Evolutionary conservation across 2,797 vertebrate species (phyloP).

Genomic region (Apogon hyalosoma): DNA sequence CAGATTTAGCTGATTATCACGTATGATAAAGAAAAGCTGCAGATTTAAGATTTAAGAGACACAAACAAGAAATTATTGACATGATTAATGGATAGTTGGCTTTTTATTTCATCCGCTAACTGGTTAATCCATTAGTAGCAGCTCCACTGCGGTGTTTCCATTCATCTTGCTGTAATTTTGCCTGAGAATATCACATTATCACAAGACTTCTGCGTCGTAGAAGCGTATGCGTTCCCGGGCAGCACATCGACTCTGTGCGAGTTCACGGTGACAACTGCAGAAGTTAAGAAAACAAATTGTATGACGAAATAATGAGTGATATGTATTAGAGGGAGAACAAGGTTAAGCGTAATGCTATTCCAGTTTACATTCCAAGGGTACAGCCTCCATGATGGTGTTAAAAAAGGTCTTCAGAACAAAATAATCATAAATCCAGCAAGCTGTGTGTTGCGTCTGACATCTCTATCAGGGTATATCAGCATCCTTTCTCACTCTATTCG

Average conservation of each 20-base stretch:
- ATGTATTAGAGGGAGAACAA: constrained; percentile 66
- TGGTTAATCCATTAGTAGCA: constrained; percentile 1
- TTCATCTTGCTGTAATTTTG: constrained; percentile 38
- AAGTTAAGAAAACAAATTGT: constrained; percentile 70
- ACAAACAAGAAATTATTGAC: no score
- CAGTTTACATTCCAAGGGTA: constrained; percentile 92
- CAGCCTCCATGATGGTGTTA: constrained; percentile 88
- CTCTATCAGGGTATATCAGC: constrained; percentile 99
- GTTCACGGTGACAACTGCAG: constrained; percentile 39
- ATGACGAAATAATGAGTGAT: constrained; percentile 67
- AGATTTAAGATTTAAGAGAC: no score
- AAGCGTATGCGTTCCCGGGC: neutral
- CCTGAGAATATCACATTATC: constrained; percentile 35
- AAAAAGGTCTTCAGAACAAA: constrained; percentile 99
- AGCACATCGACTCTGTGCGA: constrained; percentile 8
- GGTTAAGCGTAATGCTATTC: constrained; percentile 76
- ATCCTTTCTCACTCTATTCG: constrained; percentile 96
- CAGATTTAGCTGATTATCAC: no score
- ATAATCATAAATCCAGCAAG: constrained; percentile 99
- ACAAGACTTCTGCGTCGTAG: constrained; percentile 9
- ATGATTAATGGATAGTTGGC: no score
- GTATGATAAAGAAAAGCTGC: no score
- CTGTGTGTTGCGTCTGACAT: constrained; percentile 98
- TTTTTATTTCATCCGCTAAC: neutral
- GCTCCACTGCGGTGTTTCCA: constrained; percentile 13